A percentile compares a stretch with the other conserved stretches of the same genome.
Conservation (phyloP, 2,113 vertebrate species). For the Odontophorus gujanensis region DNA sequence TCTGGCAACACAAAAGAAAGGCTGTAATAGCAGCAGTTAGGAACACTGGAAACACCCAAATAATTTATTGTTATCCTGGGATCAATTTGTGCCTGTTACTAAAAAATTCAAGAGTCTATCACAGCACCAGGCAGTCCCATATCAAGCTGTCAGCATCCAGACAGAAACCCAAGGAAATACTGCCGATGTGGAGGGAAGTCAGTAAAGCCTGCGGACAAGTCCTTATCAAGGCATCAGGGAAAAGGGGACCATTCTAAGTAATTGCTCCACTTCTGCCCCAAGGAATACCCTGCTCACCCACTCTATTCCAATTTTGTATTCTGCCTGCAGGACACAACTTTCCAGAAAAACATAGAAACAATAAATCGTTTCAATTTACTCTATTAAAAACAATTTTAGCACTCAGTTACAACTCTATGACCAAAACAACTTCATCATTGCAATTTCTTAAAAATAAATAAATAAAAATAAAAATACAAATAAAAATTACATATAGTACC, state of each 20-base stretch:
- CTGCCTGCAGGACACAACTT: background rate
- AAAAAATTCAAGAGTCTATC: background rate
- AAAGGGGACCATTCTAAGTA: background rate
- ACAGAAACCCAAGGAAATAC: background rate
- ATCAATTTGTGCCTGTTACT: slow-evolving; percentile 6
- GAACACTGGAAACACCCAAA: slow-evolving; percentile 20
- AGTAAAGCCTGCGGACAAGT: background rate
- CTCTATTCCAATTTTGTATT: background rate
- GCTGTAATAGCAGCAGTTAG: slow-evolving; percentile 27
- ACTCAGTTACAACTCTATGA: background rate
- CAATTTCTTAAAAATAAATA: background rate
- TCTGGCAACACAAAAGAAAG: background rate
- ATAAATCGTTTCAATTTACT: background rate
- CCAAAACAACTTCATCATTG: background rate
- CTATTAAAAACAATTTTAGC: background rate
- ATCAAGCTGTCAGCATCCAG: background rate
- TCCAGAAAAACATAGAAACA: background rate
- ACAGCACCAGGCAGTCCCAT: background rate
- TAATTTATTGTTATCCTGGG: slow-evolving; percentile 33
- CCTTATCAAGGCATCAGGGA: background rate
- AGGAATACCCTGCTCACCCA: background rate
- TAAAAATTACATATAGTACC: background rate
- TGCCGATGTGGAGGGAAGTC: background rate
- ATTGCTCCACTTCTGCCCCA: background rate
- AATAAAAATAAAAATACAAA: too few species aligned